Conservation (phyloP, 2,113 vertebrate genomes). For the Syrmaticus mikado region DNA sequence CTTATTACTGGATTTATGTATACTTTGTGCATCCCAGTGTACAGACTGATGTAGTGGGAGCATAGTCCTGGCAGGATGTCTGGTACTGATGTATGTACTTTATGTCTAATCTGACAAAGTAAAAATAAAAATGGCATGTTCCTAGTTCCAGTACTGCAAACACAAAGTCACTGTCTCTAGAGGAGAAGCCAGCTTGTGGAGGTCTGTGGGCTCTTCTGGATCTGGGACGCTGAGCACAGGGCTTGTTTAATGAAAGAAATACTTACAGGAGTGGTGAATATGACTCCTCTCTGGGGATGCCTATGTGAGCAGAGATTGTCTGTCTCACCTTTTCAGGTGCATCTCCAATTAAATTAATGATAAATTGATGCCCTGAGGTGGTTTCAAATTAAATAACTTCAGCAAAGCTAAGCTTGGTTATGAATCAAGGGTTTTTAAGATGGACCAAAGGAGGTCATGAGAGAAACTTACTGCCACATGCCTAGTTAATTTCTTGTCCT, state of each 20-base stretch:
- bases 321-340: constrained; percentile 30
- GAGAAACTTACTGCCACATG: not conserved
- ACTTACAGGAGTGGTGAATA: constrained; percentile 15
- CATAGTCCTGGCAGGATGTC: not conserved
- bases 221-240: constrained; percentile 12
- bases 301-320: constrained; percentile 15
- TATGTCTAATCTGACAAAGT: accelerated
- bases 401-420: constrained; percentile 18
- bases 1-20: not conserved
- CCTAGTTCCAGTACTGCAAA: not conserved
- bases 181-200: not conserved
- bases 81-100: not conserved
- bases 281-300: constrained; percentile 52
- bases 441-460: not conserved
- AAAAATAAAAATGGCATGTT: not conserved
- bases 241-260: constrained; percentile 15
- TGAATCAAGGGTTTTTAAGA: constrained; percentile 43
- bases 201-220: not conserved
- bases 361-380: constrained; percentile 45
- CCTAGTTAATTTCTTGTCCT: not conserved
- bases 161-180: not conserved
- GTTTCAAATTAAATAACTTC: constrained; percentile 57
- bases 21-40: not conserved
- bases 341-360: constrained; percentile 67
- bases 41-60: not conserved